These are phyloP conservation scores for Oostethus manadensis DNA, from an alignment of 2,113 vertebrate species.

Conservation along the genomic window DNA sequence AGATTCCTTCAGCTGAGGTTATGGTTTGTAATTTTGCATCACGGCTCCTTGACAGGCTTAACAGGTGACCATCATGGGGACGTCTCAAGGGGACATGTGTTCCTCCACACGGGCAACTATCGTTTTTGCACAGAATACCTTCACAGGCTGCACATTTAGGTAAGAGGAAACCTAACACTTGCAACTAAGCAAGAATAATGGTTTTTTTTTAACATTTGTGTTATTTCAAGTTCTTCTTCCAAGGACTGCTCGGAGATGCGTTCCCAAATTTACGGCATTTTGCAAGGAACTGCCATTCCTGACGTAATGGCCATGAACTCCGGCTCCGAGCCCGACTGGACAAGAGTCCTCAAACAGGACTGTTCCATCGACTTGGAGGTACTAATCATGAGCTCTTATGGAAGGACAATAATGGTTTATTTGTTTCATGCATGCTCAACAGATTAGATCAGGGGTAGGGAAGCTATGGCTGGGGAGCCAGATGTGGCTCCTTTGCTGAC, in stretches of 20 bases:
- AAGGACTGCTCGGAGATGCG: constrained; percentile 58
- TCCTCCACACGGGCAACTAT: constrained; percentile 38
- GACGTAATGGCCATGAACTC: constrained; percentile 65
- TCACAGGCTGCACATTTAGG: constrained; percentile 70
- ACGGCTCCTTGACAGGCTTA: constrained; percentile 45
- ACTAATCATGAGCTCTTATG: background rate
- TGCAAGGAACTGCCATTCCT: constrained; percentile 49
- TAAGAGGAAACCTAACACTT: constrained; percentile 17
- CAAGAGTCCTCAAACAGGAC: constrained; percentile 51
- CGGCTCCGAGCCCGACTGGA: constrained; percentile 55
- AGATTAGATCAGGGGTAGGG: no score
- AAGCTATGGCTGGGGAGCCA: no score
- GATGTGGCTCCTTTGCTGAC: no score
- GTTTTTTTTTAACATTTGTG: background rate
- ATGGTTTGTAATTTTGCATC: background rate
- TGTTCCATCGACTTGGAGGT: constrained; percentile 54
- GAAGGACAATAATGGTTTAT: background rate
- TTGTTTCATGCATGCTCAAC: background rate
- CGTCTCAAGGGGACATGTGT: constrained; percentile 54
- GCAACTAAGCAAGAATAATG: background rate
- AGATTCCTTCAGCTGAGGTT: background rate
- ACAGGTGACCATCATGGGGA: constrained; percentile 57
- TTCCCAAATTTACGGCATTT: constrained; percentile 54
- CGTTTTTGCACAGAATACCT: constrained; percentile 61
- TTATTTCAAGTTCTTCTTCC: constrained; percentile 43